Evolutionary conservation across 35 echinoderm and acorn worm species (phyloP), one percentile per base, ranked within the genome.

Genomic region (Holothuria glaberrima): DNA sequence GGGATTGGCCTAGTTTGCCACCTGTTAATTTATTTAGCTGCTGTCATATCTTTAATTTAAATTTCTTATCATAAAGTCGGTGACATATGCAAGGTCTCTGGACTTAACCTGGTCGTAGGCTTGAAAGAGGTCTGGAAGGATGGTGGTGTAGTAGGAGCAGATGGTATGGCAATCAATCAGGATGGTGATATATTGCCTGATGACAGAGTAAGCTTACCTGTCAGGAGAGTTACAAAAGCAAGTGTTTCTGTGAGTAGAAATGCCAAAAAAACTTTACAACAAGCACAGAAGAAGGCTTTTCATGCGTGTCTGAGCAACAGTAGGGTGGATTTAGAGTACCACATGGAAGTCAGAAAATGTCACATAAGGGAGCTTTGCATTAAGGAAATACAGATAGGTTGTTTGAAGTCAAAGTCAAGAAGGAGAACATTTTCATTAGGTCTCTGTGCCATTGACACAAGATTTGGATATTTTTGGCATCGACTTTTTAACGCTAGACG

Each of bases 401-500:
- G n/a, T 76, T 76, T 76, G 30, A 5, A 46, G 12, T 30, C 72
- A 30, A 76, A 76, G 38, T 76, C 72, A 19, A 76, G 72, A 46
- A 13, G 12, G 72, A 76, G 30, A 33, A 30, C 30, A 5, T 76
- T 76, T 22, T 30, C 72, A 46, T 12, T 76, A 9, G 72, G 72
- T 36, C 22, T 76, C 21, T 76, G 72, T 76, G 72, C 72, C 14
- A 36, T 76, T 13, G 72, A 76, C 72, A 76, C 72, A 36, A n/a
- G 72, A 76, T 34, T 46, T 76, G 12, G 72, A 34, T 12, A 76
- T 76, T 36, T 76, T 33, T 12, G 13, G 30, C 5, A 6, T 76
- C 9, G 72, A 76, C 22, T 16, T 30, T 76, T 76, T 76, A n/a
- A n/a, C n/a, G n/a, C n/a, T n/a, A n/a, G n/a, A n/a, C n/a, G n/a